Conservation (phyloP, 2,113 vertebrate genomes). For the Tor tambroides region DNA sequence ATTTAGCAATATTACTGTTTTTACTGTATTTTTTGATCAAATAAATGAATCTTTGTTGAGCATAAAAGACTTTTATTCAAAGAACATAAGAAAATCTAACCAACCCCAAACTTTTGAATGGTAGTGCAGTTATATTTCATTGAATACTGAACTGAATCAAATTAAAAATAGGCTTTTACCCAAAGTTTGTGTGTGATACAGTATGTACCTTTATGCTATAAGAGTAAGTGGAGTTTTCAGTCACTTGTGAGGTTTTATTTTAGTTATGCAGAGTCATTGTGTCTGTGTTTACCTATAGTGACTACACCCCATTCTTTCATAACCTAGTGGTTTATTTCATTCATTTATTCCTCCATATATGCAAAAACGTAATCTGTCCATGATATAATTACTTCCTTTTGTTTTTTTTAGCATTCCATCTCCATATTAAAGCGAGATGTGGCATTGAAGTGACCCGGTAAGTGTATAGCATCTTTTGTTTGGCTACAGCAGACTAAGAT, state of each 20-base stretch:
- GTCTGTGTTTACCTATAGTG: not conserved
- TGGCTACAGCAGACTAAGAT: not conserved
- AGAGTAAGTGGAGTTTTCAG: not conserved
- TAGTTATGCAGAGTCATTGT: not conserved
- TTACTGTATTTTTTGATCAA: too few relatives aligned
- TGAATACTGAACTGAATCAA: not conserved
- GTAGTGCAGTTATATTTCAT: not conserved
- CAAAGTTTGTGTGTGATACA: not conserved
- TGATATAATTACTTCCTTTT: not conserved
- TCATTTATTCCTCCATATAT: not conserved
- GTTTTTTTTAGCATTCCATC: slow-evolving; percentile 50
- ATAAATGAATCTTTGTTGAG: too few relatives aligned
- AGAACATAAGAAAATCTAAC: too few relatives aligned
- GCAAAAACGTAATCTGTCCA: not conserved
- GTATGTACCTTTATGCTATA: too few relatives aligned
- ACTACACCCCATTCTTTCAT: slow-evolving; percentile 13
- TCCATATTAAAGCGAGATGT: slow-evolving; percentile 53
- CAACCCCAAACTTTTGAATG: not conserved
- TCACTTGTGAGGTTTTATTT: not conserved
- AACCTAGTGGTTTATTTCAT: not conserved
- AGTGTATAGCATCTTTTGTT: slow-evolving; percentile 30
- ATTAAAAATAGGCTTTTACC: not conserved
- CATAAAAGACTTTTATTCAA: too few relatives aligned
- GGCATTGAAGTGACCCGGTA: slow-evolving; percentile 42
- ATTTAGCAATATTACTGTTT: too few relatives aligned